Conservation (phyloP, 64 coral and sea anemone species). For the Montipora cactus region DNA sequence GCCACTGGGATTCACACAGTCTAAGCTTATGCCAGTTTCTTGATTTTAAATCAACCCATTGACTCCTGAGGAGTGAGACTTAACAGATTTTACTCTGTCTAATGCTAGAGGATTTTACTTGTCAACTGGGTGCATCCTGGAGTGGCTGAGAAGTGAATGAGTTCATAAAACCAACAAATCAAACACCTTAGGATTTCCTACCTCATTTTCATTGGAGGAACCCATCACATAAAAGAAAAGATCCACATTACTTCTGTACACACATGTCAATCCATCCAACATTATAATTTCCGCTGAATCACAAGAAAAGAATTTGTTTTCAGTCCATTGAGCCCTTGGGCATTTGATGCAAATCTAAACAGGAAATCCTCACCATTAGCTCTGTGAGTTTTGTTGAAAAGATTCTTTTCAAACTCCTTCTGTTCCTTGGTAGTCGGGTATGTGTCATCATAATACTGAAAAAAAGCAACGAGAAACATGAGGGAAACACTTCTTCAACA, state of each 20-base stretch:
- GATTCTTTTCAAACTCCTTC: conserved; percentile 99
- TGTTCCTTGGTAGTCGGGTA: conserved; percentile 99
- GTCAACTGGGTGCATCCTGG: no score
- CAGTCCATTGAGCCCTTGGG: no score
- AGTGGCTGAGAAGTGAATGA: no score
- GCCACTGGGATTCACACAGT: no score
- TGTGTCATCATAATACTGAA: conserved; percentile 98
- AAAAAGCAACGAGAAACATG: neutral
- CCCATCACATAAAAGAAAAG: conserved; percentile 99
- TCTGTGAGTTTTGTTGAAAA: conserved; percentile 99
- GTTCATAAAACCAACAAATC: no score
- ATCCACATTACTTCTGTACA: conserved; percentile 99
- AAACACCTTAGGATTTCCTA: neutral
- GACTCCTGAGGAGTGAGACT: no score
- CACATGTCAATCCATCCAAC: conserved; percentile 99
- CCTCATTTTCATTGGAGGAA: conserved; percentile 98
- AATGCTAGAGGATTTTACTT: no score
- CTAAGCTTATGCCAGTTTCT: no score
- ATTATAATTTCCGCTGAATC: conserved; percentile 98
- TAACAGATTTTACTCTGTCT: no score
- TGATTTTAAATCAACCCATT: no score
- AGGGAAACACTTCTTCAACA: neutral
- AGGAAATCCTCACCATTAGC: conserved; percentile 83
- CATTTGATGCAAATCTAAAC: neutral
- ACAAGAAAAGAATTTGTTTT: conserved; percentile 14